These are phyloP conservation scores for Lynx canadensis DNA, from an alignment of 2,113 vertebrate species.

Conservation along the genomic window DNA sequence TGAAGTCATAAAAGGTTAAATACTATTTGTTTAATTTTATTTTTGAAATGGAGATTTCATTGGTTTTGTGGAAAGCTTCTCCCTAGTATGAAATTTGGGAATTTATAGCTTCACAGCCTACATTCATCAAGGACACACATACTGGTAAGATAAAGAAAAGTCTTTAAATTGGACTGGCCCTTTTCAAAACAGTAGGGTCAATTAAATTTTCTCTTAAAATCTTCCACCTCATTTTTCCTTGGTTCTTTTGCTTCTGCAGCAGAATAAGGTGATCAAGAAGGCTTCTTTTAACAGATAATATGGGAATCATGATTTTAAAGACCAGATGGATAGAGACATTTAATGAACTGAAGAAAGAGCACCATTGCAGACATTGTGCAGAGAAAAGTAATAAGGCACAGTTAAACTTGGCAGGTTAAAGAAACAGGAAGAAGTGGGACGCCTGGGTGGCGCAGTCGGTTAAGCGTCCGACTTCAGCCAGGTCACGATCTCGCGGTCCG, in stretches of 20 bases:
- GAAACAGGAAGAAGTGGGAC: neutral
- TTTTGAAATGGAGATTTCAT: constrained; percentile 52
- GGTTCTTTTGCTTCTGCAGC: neutral
- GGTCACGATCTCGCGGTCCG: too few species aligned
- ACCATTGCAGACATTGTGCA: neutral
- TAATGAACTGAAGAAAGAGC: neutral
- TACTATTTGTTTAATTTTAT: constrained; percentile 67
- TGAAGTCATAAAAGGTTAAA: constrained; percentile 73
- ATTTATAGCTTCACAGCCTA: neutral
- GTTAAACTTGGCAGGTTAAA: neutral
- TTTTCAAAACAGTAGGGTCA: neutral
- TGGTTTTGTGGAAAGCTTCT: constrained; percentile 47
- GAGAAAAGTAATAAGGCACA: neutral
- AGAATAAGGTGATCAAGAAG: neutral
- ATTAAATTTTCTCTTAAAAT: neutral
- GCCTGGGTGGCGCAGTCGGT: too few species aligned
- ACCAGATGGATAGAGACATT: neutral
- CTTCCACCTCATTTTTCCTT: neutral
- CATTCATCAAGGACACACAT: neutral
- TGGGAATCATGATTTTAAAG: neutral
- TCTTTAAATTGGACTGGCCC: neutral
- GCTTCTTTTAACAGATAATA: neutral
- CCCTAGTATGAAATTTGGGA: neutral
- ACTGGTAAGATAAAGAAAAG: neutral
- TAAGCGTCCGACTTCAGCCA: too few species aligned